Conservation (phyloP, 2,888 invertebrate genomes). For the Phortica okadai region DNA sequence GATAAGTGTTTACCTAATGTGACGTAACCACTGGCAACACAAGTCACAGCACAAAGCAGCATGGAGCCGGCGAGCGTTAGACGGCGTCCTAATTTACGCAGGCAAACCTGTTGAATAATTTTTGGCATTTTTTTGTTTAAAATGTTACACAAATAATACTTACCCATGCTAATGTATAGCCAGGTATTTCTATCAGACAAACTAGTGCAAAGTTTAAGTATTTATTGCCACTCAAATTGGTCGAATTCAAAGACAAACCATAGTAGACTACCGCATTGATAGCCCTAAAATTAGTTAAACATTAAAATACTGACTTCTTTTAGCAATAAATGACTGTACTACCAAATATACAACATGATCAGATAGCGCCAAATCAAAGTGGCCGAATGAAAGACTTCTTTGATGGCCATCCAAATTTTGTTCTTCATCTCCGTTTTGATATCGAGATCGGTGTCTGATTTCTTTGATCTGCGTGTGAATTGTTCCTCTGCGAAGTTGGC, state of each 20-base stretch:
- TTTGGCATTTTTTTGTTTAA: conserved; percentile 1
- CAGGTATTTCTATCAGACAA: conserved; percentile 80
- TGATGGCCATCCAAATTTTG: conserved; percentile 75
- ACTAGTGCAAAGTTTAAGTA: conserved; percentile 83
- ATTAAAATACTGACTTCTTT: not conserved
- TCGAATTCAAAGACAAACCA: conserved; percentile 82
- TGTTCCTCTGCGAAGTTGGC: conserved; percentile 73
- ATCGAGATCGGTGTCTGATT: conserved; percentile 24
- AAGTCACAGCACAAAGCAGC: conserved; percentile 78
- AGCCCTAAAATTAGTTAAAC: conserved; percentile 72
- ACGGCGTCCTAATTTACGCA: conserved; percentile 78
- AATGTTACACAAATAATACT: conserved; percentile 36
- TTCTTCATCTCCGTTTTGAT: conserved; percentile 53
- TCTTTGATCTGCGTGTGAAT: conserved; percentile 5
- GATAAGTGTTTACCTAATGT: conserved; percentile 73
- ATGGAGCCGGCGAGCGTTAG: conserved; percentile 78
- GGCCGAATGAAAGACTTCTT: conserved; percentile 76
- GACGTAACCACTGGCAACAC: conserved; percentile 78
- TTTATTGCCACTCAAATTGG: conserved; percentile 82
- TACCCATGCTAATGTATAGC: conserved; percentile 78
- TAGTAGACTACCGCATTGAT: conserved; percentile 84
- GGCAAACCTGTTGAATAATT: conserved; percentile 73
- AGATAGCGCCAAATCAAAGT: conserved; percentile 77
- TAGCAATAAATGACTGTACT: conserved; percentile 35
- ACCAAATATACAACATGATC: conserved; percentile 78